phyloP scores from a whole-genome alignment of 1,140 invertebrate genomes.

The Glossosoma conforme region DNA sequence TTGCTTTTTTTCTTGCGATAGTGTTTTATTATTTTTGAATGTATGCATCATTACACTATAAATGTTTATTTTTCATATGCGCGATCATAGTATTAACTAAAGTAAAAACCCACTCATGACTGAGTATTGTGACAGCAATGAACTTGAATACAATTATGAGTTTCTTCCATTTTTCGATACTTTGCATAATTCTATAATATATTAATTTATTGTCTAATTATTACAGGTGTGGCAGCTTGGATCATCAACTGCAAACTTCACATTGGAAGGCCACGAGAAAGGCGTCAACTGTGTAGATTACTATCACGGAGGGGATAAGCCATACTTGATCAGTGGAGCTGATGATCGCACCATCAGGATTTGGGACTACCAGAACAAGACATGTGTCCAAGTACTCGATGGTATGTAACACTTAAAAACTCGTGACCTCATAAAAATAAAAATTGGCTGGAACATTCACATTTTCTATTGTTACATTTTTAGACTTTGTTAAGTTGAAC shows the following conservation, averaged over 20 bases:
- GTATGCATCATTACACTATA: too few species aligned
- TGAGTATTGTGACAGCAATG: too few species aligned
- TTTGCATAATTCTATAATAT: too few species aligned
- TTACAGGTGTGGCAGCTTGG: conserved; percentile 91
- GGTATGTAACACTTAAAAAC: conserved; percentile 70
- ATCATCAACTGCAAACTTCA: conserved; percentile 96
- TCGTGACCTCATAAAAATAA: too few species aligned
- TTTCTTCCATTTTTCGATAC: too few species aligned
- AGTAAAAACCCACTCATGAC: too few species aligned
- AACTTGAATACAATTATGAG: too few species aligned
- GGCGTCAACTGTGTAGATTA: conserved; percentile 99
- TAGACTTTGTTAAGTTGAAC: background rate
- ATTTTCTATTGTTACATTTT: background rate
- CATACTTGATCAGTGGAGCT: conserved; percentile 97
- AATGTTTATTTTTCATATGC: too few species aligned
- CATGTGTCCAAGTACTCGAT: conserved; percentile 97
- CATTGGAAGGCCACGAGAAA: conserved; percentile 97
- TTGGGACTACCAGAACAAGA: conserved; percentile 99
- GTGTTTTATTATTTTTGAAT: too few species aligned
- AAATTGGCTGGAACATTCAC: too few species aligned
- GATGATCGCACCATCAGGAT: conserved; percentile 98
- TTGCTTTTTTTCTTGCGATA: too few species aligned
- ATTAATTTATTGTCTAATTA: conserved; percentile 5
- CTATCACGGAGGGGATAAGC: conserved; percentile 99
- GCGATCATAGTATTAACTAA: too few species aligned